phyloP scores from a whole-genome alignment of 2,113 vertebrate genomes.

The Tetrax tetrax region DNA sequence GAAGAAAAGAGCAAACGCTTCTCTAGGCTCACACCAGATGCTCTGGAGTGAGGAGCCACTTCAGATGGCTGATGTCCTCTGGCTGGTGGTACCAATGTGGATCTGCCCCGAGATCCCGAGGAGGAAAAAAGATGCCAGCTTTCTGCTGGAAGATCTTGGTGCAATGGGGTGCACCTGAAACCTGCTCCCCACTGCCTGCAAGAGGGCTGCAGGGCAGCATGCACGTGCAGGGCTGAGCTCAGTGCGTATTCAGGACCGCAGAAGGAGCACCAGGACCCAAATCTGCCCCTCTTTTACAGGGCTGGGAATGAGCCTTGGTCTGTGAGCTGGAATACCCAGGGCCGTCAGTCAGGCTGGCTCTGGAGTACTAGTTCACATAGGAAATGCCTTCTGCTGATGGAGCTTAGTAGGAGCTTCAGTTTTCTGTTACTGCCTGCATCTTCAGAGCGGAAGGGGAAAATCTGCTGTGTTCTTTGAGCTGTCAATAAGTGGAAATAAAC shows the following conservation, averaged over 20 bases:
- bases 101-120: background rate
- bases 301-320: background rate
- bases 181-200: background rate
- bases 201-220: background rate
- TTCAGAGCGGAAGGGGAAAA: background rate
- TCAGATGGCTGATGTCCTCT: background rate
- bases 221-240: background rate
- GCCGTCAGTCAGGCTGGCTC: background rate
- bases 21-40: background rate
- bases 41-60: background rate
- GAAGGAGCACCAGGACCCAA: background rate
- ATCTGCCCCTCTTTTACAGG: background rate
- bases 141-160: background rate
- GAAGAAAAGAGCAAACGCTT: background rate
- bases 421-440: constrained; percentile 2
- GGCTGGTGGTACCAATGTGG: background rate
- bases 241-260: background rate
- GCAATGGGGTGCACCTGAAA: background rate
- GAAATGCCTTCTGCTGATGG: background rate
- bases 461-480: background rate
- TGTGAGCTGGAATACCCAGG: background rate
- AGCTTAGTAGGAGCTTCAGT: background rate
- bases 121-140: background rate
- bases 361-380: background rate
- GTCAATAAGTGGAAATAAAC: constrained; percentile 53